Base-by-base conservation (phyloP, 2,113 vertebrate species). In the Platanista minor region DNA sequence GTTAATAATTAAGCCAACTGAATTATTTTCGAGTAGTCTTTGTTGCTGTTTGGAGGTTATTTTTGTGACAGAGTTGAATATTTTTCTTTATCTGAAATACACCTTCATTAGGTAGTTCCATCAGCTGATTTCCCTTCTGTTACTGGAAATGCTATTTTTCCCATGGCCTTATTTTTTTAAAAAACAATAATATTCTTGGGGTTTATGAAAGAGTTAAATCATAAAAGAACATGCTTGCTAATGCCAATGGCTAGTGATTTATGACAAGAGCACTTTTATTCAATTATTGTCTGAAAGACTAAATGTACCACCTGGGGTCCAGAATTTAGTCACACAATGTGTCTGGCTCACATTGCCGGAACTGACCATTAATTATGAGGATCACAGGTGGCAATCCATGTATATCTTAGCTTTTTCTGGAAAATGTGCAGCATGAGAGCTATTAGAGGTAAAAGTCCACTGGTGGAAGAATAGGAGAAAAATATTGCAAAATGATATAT, bases 251-350 rank as follows among this genome's bases (percentile, higher is more conserved):
- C 61, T 90, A 69, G 78, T 92, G 71, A 98, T 97, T 97, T 98
- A 96, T 96, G 94, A 96, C 41, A 90, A 94, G 80, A 92, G 64
- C 78, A 82, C 94, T 97, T 96, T 94, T 66, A 81, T 90, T 95
- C 89, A 94, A 90, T 98, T 97, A 97, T 94, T 94, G 62, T 97
- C 91, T 97, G 64, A 93, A 97, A 96, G 82, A 94, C 59, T 93
- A 96, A 97, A 97, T 91, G 96, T 69, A 91, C 95, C 95, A 91
- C 89, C 69, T 80, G 90, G 43, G 89, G 87, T 94, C 49, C 78
- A 86, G 84, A 96, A 95, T 80, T 96, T 93, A 97, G 91, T 97
- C 89, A 84, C 43, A 96, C 62, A 84, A 96, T 80, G 78, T 95
- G 87, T 96, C 92, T 97, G 82, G 39, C 86, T 97, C n/a, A 86